Conservation (phyloP, 1,140 invertebrate genomes). For the Bombus impatiens region DNA sequence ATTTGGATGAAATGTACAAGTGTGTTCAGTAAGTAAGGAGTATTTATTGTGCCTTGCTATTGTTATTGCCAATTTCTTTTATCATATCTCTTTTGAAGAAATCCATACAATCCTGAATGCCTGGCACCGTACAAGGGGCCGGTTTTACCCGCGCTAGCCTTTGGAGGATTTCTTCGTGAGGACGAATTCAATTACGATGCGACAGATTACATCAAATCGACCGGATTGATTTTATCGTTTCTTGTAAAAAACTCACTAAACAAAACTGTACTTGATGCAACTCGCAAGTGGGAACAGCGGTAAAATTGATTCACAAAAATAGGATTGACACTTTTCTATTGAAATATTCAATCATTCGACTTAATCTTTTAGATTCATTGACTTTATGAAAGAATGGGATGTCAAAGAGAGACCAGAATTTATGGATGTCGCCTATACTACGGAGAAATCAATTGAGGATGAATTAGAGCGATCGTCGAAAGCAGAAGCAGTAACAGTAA, state of each 20-base stretch:
- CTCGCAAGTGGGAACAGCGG: constrained; percentile 90
- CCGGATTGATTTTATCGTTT: constrained; percentile 89
- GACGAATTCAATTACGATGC: constrained; percentile 73
- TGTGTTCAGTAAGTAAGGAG: constrained; percentile 78
- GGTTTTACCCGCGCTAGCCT: constrained; percentile 89
- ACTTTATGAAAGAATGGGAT: constrained; percentile 89
- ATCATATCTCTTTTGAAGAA: constrained; percentile 76
- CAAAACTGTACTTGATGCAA: constrained; percentile 82
- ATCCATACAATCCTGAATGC: constrained; percentile 86
- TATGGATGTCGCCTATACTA: constrained; percentile 90
- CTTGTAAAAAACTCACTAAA: constrained; percentile 87
- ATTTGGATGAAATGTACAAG: constrained; percentile 81
- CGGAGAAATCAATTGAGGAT: constrained; percentile 95
- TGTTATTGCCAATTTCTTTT: neutral
- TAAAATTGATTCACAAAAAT: constrained; percentile 60
- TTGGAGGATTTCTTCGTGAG: constrained; percentile 88
- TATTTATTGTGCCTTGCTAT: neutral
- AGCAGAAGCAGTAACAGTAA: constrained; percentile 91
- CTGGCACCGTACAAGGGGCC: constrained; percentile 92
- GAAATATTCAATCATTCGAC: neutral
- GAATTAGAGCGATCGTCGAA: constrained; percentile 91
- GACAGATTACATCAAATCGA: constrained; percentile 83
- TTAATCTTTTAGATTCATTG: constrained; percentile 85
- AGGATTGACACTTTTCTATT: neutral
- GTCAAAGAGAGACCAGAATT: constrained; percentile 83